Evolutionary conservation across 2,113 vertebrate genomes (phyloP).

Genomic region (Neogobius melanostomus): DNA sequence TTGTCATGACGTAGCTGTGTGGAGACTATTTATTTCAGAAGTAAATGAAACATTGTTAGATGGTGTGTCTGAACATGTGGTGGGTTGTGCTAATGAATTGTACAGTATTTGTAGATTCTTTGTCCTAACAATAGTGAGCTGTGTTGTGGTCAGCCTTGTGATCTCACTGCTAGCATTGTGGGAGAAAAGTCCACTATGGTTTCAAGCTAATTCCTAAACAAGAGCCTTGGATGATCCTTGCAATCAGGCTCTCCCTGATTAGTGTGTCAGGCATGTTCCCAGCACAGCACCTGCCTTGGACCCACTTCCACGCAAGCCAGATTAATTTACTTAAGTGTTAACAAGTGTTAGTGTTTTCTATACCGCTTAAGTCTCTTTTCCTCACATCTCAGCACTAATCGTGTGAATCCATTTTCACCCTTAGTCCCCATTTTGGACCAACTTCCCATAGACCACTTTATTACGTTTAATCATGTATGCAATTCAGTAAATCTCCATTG

Average conservation of each 20-base stretch:
- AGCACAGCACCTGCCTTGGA: slow-evolving; percentile 55
- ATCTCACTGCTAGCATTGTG: slow-evolving; percentile 70
- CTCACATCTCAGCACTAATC: background rate
- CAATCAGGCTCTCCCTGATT: slow-evolving; percentile 43
- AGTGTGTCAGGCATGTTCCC: slow-evolving; percentile 28
- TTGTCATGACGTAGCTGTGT: slow-evolving; percentile 14
- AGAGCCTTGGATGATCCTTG: slow-evolving; percentile 62
- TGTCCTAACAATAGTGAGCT: slow-evolving; percentile 56
- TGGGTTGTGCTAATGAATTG: slow-evolving; percentile 60
- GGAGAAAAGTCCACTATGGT: slow-evolving; percentile 65
- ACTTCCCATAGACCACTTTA: slow-evolving; percentile 4
- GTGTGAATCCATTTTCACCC: background rate
- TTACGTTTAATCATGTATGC: slow-evolving; percentile 4
- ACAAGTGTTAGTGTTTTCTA: background rate
- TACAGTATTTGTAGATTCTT: slow-evolving; percentile 45
- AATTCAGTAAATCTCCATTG: background rate
- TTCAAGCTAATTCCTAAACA: slow-evolving; percentile 70
- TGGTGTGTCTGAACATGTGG: slow-evolving; percentile 39
- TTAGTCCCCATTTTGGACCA: background rate
- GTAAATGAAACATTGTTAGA: slow-evolving; percentile 55
- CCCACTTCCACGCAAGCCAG: slow-evolving; percentile 22
- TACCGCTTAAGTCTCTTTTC: background rate
- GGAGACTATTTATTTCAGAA: slow-evolving; percentile 16
- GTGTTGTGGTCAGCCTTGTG: slow-evolving; percentile 56
- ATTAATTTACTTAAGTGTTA: slow-evolving; percentile 14